Base-by-base conservation (phyloP, 2,888 invertebrate genomes). In the Automeris io region DNA sequence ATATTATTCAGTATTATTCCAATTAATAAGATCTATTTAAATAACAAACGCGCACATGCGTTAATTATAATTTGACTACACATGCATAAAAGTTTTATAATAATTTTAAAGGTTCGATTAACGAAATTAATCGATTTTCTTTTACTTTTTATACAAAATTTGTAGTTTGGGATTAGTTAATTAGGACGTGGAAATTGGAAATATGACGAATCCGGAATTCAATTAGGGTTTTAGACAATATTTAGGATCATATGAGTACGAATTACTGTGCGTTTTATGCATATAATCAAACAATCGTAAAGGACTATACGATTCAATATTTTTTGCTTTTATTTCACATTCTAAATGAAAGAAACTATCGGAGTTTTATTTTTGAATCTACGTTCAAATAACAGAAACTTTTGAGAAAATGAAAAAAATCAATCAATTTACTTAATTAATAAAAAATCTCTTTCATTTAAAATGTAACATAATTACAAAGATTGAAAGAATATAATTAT, bases 401-500 rank as follows among this genome's bases (percentile, higher is more conserved):
- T n/a, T n/a, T n/a, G n/a, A n/a, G n/a, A n/a, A n/a, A n/a, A n/a
- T n/a, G n/a, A n/a, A n/a, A n/a, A n/a, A n/a, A n/a, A n/a, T n/a
- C n/a, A n/a, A n/a, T n/a, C n/a, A n/a, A n/a, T n/a, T n/a, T n/a
- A n/a, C n/a, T n/a, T 26, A 13, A 3, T 8, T 26, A 29, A n/a
- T 29, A 11, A 5, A 24, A 2, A 24, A 11, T 11, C 3, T 24
- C 24, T 11, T 5, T 11, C 1, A 24, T 24, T 24, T n/a, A 33
- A 29, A 34, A 26, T 37, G 31, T 31, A 29, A 18, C 22, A 31
- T 18, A 21, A 13, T 29, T 8, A 33, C 29, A 33, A 40, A 37
- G 31, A 39, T 22, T 26, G 39, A 55, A 50, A 47, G 18, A 47
- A 52, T 41, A 29, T 22, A 70, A 68, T 69, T 73, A 40, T 55